phyloP scores from a whole-genome alignment of 1,140 invertebrate genomes.

The Grapholita molesta region DNA sequence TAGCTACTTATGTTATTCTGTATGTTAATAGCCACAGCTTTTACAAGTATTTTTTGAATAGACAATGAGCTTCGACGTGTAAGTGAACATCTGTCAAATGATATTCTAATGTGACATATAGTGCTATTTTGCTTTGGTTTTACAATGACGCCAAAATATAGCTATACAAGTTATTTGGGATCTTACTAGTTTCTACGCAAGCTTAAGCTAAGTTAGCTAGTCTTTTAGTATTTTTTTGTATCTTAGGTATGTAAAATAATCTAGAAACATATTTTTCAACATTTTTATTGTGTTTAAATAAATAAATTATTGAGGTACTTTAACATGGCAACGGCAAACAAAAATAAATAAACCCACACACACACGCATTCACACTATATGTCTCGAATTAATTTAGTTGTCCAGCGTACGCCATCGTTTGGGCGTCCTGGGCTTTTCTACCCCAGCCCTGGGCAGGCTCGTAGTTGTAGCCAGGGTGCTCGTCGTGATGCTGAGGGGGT shows the following conservation, averaged over 20 bases:
- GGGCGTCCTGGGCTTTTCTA: constrained; percentile 76
- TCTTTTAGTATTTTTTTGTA: too few species aligned
- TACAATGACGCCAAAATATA: neutral
- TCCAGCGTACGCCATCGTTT: constrained; percentile 82
- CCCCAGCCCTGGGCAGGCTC: constrained; percentile 77
- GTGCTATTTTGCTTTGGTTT: neutral
- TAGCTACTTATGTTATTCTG: neutral
- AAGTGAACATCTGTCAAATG: neutral
- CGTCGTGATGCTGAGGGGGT: constrained; percentile 51
- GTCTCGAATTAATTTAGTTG: constrained; percentile 54
- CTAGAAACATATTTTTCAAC: constrained; percentile 24
- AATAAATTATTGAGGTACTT: constrained; percentile 61
- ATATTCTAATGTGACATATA: neutral
- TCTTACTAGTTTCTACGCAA: too few species aligned
- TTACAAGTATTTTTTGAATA: neutral
- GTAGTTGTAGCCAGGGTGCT: constrained; percentile 65
- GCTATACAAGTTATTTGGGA: neutral
- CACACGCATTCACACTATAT: constrained; percentile 35
- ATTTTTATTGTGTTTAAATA: constrained; percentile 35
- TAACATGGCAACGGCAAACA: constrained; percentile 39
- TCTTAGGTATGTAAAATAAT: neutral
- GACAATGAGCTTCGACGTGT: neutral
- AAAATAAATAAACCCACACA: constrained; percentile 36
- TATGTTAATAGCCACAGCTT: neutral
- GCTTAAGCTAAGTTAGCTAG: too few species aligned